Percentiles rank a stretch among this genome's conserved stretches.
These are phyloP conservation scores for Todiramphus chloris DNA, from an alignment of 2,113 vertebrate species.

Conservation along the genomic window DNA sequence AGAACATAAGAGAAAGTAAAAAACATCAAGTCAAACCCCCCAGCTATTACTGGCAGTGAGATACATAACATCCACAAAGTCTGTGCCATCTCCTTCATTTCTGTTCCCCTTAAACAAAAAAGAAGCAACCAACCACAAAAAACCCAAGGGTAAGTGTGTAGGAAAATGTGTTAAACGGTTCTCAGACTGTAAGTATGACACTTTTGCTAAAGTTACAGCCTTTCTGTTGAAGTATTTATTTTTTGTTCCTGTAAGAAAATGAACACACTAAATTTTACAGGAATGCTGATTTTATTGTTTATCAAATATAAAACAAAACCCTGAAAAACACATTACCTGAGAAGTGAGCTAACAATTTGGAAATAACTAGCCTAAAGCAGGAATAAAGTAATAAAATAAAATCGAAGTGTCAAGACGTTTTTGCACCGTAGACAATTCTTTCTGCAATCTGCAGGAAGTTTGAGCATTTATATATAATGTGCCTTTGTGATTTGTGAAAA, in stretches of 20 bases:
- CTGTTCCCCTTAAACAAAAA: neutral
- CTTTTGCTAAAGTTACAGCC: neutral
- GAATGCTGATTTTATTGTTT: neutral
- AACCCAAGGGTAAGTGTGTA: neutral
- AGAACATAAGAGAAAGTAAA: neutral
- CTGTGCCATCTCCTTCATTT: neutral
- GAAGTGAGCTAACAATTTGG: neutral
- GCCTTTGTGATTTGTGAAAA: neutral
- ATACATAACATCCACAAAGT: neutral
- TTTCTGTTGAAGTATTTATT: neutral
- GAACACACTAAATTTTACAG: neutral
- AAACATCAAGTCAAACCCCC: neutral
- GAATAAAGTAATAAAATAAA: neutral
- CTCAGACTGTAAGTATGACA: neutral
- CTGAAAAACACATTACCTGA: neutral
- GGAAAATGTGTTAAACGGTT: neutral
- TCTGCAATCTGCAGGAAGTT: neutral
- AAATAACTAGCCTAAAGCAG: neutral
- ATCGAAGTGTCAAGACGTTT: accelerated
- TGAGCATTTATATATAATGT: neutral
- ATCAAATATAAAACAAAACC: neutral
- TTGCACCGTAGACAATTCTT: neutral
- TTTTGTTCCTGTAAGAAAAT: neutral
- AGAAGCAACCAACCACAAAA: neutral
- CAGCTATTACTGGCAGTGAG: neutral